Conservation (phyloP, 2,797 vertebrate species). For the Leptoclinus maculatus region DNA sequence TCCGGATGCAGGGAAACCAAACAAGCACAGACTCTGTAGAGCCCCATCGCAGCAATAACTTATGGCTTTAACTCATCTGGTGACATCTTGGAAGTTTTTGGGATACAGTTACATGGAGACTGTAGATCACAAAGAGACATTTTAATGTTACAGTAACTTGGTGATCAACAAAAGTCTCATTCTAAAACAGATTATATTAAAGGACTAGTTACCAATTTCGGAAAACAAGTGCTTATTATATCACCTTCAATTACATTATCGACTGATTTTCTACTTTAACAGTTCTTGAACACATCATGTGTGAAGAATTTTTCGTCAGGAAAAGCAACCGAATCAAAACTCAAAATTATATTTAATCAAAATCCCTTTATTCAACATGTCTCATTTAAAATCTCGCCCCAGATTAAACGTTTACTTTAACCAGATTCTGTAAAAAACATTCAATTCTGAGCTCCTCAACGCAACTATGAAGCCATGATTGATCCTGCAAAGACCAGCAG, state of each 20-base stretch:
- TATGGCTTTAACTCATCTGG: background rate
- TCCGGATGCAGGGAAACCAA: slow-evolving; percentile 62
- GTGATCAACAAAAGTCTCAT: too few species aligned
- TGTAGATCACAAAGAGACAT: too few species aligned
- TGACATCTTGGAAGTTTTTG: background rate
- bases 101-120: background rate
- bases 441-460: too few species aligned
- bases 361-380: background rate
- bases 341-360: background rate
- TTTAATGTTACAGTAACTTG: too few species aligned
- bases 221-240: too few species aligned
- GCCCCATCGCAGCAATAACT: background rate
- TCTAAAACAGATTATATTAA: too few species aligned
- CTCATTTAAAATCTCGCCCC: background rate
- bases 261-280: too few species aligned
- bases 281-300: background rate
- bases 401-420: background rate
- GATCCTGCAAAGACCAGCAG: too few species aligned
- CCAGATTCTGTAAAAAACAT: background rate
- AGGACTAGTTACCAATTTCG: too few species aligned
- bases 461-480: too few species aligned
- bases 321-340: too few species aligned
- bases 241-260: too few species aligned
- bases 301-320: background rate
- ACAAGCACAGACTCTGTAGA: slow-evolving; percentile 39